Conservation (phyloP, 2,113 vertebrate genomes). For the Pogonocichla stellata region DNA sequence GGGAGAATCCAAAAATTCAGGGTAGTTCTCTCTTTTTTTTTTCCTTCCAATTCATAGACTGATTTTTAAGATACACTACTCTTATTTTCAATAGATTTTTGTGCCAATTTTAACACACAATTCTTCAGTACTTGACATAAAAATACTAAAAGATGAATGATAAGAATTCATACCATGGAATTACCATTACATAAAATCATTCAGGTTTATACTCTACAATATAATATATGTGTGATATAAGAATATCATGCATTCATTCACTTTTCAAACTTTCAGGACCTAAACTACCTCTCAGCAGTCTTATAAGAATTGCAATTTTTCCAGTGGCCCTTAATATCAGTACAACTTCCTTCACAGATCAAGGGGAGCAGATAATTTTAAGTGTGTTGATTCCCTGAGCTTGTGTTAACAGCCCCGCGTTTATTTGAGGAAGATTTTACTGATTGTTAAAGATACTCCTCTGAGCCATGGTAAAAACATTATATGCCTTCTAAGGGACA, state of each 20-base stretch:
- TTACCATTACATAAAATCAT: neutral
- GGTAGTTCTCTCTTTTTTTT: neutral
- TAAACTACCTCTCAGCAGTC: neutral
- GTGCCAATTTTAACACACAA: neutral
- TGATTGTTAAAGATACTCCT: neutral
- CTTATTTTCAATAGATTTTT: neutral
- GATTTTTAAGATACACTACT: neutral
- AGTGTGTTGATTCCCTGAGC: neutral
- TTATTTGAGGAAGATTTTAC: constrained; percentile 16
- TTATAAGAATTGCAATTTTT: neutral
- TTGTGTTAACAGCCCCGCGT: neutral
- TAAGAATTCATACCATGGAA: neutral
- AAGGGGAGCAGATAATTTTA: neutral
- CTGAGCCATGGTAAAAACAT: neutral
- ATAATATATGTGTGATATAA: neutral
- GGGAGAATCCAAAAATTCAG: neutral
- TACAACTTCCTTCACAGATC: neutral
- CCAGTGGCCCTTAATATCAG: neutral
- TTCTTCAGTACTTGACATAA: neutral
- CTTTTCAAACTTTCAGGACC: neutral
- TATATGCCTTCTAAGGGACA: neutral
- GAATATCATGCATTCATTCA: neutral
- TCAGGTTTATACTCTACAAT: neutral
- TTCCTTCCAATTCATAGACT: neutral
- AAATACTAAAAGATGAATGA: neutral